Evolutionary conservation across 2,888 invertebrate species (phyloP), one percentile per base, ranked within the genome.

Genomic region (Oeneis ivallda): DNA sequence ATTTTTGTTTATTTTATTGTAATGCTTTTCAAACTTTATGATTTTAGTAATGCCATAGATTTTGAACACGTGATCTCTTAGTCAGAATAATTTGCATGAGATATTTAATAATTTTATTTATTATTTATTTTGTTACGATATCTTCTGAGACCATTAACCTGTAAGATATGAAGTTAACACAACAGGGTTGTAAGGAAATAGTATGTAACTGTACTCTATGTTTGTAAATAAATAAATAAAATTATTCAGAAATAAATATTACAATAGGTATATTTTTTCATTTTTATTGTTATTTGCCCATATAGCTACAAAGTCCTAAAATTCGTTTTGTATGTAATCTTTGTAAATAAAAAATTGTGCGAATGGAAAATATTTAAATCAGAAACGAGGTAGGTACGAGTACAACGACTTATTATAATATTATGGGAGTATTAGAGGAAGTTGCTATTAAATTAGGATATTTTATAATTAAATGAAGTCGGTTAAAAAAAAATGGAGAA

Each of bases 121-220:
- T 67, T 60, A 60, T 19, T 73, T 72, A 8, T 37, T 67, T 62
- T 26, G 11, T 50, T 26, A 50, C 70, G 67, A 56, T 60, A n/a
- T 10, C 19, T 64, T n/a, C n/a, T 56, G 17, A 19, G 37, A 60
- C 53, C 17, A 47, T 41, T 56, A 17, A 62, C 57, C 62, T 66
- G 66, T 62, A 65, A 39, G 45, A 58, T 45, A 52, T 49, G 56
- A 60, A 64, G 19, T 52, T 50, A 60, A 66, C 79, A 65, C 79
- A 79, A 86, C 87, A 87, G 86, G 87, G 87, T 87, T 86, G 77
- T 85, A 82, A 76, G 77, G 70, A 75, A 68, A 75, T 72, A 74
- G 65, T 68, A 74, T 65, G 11, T 39, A 61, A 13, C 17, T 19
- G 17, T 17, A 19, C 11, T 10, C 66, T 49, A 37, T 57, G 39